A percentile compares a stretch with the other conserved stretches of the same genome.
These are phyloP conservation scores for Leptatherina wallacei DNA, from an alignment of 2,797 vertebrate species.

Conservation along the genomic window DNA sequence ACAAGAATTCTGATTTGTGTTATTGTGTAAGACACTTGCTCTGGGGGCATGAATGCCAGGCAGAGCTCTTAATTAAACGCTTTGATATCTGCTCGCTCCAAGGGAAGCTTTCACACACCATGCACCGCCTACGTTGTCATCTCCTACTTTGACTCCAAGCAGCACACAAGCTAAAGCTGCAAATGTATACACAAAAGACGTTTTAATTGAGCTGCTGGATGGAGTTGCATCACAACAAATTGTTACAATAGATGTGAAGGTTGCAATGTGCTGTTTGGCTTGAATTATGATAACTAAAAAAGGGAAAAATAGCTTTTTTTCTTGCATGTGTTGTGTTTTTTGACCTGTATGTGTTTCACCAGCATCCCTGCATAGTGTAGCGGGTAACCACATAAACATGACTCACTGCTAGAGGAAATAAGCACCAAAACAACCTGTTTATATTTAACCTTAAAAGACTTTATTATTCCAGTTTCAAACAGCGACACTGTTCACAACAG, in stretches of 20 bases:
- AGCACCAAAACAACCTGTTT: conserved; percentile 56
- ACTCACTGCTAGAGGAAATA: conserved; percentile 48
- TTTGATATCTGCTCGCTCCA: conserved; percentile 46
- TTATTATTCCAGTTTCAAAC: conserved; percentile 38
- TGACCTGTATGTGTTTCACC: conserved; percentile 8
- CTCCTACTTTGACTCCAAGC: conserved; percentile 15
- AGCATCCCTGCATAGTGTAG: conserved; percentile 14
- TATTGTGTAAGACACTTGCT: conserved; percentile 42
- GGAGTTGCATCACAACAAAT: not conserved
- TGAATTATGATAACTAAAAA: conserved; percentile 8
- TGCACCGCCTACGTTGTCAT: conserved; percentile 40
- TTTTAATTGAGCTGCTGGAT: conserved; percentile 3
- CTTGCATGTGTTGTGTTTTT: not conserved
- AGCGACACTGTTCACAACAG: conserved; percentile 6
- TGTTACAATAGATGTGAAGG: not conserved
- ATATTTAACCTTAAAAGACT: conserved; percentile 33
- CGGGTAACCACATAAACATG: conserved; percentile 53
- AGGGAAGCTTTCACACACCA: conserved; percentile 44
- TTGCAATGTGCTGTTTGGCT: not conserved
- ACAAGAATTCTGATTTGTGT: conserved; percentile 46
- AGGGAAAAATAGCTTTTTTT: not conserved
- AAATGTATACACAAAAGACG: conserved; percentile 1
- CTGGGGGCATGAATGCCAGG: conserved; percentile 32
- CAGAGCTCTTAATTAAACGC: conserved; percentile 56
- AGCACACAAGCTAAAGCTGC: conserved; percentile 13